Percentiles rank a stretch among this genome's conserved stretches.
Evolutionary conservation across 2,113 vertebrate genomes (phyloP).

Genomic region (Parotia lawesii): DNA sequence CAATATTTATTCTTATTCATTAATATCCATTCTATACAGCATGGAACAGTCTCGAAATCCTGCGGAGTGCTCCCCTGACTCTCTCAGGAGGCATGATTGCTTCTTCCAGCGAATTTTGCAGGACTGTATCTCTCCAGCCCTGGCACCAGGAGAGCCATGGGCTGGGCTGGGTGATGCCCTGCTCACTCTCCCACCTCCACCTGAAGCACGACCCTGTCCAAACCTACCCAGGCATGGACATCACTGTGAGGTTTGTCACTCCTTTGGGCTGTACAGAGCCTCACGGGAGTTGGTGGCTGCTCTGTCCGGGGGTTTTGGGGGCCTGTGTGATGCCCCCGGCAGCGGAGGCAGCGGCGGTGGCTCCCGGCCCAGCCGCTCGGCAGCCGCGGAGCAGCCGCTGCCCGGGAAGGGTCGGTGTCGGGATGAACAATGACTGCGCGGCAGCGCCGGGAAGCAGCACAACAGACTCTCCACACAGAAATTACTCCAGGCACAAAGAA

Average conservation of each 20-base stretch:
- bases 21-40: neutral
- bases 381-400: neutral
- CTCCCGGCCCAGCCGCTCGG: neutral
- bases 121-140: neutral
- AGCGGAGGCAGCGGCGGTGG: fast-evolving
- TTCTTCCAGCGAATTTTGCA: neutral
- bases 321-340: fast-evolving
- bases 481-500: slow-evolving; percentile 62
- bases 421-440: neutral
- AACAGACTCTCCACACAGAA: slow-evolving; percentile 21
- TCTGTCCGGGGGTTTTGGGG: fast-evolving
- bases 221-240: neutral
- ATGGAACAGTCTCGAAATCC: neutral
- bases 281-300: fast-evolving
- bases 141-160: neutral
- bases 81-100: neutral
- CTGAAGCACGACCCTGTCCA: neutral
- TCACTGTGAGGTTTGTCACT: too few relatives aligned
- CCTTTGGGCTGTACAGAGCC: neutral
- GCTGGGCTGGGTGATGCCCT: fast-evolving
- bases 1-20: neutral
- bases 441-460: neutral
- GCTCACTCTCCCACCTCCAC: neutral
- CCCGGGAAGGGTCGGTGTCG: neutral
- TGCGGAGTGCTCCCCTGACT: neutral